Conservation (phyloP, 37 sponge, comb jelly and placozoan genomes). For the Eunapius fragilis region DNA sequence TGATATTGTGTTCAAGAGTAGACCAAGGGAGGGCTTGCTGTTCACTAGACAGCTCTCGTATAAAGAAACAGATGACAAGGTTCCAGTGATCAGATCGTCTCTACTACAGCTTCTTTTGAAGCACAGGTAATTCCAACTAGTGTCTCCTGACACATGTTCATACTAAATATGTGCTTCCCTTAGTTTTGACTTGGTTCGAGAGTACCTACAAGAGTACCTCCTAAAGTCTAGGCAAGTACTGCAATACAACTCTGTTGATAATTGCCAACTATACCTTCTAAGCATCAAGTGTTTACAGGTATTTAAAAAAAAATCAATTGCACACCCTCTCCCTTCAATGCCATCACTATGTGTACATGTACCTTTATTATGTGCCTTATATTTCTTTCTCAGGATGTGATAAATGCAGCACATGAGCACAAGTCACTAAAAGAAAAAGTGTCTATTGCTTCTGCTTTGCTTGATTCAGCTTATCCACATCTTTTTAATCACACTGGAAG, state of each 20-base stretch:
- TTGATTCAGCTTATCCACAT: not conserved
- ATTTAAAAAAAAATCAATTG: too few relatives aligned
- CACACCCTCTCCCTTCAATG: too few relatives aligned
- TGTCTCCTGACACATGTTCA: too few relatives aligned
- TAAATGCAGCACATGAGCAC: not conserved
- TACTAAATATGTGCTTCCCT: too few relatives aligned
- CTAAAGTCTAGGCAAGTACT: slow-evolving; percentile 12
- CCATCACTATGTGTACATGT: too few relatives aligned
- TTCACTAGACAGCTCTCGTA: slow-evolving; percentile 52
- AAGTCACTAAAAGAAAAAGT: not conserved
- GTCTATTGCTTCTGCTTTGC: not conserved
- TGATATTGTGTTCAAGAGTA: slow-evolving; percentile 46
- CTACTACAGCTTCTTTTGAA: slow-evolving; percentile 65
- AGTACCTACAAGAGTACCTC: slow-evolving; percentile 44
- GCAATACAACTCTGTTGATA: not conserved
- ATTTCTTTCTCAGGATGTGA: not conserved
- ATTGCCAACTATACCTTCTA: slow-evolving; percentile 34
- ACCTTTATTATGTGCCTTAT: not conserved
- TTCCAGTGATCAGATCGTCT: slow-evolving; percentile 69
- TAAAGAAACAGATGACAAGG: slow-evolving; percentile 36
- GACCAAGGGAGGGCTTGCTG: not conserved
- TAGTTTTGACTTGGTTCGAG: slow-evolving; percentile 34
- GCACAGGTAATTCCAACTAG: slow-evolving; percentile 30
- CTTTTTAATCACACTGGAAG: not conserved
- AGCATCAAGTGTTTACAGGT: slow-evolving; percentile 67